Evolutionary conservation across 2,113 vertebrate species (phyloP).

Genomic region (Aix galericulata): DNA sequence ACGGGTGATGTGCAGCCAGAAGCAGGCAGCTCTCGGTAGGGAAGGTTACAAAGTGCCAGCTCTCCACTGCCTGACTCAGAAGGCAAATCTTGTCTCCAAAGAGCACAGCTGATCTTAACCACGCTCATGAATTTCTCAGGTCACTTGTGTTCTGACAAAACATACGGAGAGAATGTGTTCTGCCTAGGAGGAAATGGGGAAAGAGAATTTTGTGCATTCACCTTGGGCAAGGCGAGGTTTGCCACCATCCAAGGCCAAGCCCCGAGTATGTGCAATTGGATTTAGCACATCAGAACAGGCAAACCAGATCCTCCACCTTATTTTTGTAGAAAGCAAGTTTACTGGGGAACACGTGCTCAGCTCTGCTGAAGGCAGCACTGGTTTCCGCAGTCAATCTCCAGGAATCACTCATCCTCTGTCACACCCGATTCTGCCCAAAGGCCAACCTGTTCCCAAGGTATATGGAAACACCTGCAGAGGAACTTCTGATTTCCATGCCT

Average conservation of each 20-base stretch:
- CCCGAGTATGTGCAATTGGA: not conserved
- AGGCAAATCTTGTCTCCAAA: not conserved
- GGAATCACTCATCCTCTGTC: not conserved
- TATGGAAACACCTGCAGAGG: not conserved
- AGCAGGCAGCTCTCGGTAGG: not conserved
- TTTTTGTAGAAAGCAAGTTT: not conserved
- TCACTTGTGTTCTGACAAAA: not conserved
- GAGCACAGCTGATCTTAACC: not conserved
- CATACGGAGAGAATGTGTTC: not conserved
- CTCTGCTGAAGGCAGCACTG: not conserved
- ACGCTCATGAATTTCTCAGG: not conserved
- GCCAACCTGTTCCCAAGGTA: not conserved
- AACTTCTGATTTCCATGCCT: not conserved
- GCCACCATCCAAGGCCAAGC: not conserved
- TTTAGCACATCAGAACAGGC: not conserved
- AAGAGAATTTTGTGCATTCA: not conserved
- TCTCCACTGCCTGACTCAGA: not conserved
- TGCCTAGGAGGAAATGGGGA: not conserved
- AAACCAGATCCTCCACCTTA: accelerated
- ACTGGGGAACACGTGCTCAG: not conserved
- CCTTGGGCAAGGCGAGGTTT: not conserved
- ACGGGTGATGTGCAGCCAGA: not conserved
- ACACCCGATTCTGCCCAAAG: not conserved
- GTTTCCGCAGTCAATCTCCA: not conserved
- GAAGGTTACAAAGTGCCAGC: not conserved